These are phyloP conservation scores for Fissipunctia ypsillon DNA, from an alignment of 2,888 invertebrate species.

Conservation along the genomic window DNA sequence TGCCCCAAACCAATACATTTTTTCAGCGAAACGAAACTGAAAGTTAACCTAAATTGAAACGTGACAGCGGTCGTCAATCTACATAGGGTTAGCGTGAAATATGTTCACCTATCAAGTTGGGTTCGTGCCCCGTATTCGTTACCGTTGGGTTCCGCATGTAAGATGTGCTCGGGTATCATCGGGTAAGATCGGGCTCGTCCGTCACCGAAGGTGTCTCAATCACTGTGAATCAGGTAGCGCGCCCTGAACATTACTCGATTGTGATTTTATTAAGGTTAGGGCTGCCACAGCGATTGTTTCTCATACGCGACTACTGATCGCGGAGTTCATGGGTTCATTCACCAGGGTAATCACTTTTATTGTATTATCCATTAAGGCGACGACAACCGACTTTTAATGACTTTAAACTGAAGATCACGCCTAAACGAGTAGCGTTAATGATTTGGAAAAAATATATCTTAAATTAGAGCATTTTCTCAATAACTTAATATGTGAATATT, in stretches of 20 bases:
- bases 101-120: slow-evolving; percentile 27
- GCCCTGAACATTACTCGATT: slow-evolving; percentile 43
- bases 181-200: slow-evolving; percentile 38
- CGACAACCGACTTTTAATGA: no score
- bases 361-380: no score
- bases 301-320: no score
- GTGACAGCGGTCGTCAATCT: slow-evolving; percentile 14
- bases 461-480: no score
- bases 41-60: slow-evolving; percentile 21
- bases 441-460: no score
- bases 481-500: no score
- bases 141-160: slow-evolving; percentile 30
- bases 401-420: no score
- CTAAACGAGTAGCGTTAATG: no score
- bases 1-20: background rate
- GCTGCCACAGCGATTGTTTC: background rate
- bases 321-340: no score
- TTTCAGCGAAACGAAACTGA: background rate
- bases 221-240: slow-evolving; percentile 49
- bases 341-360: no score
- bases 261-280: slow-evolving; percentile 46
- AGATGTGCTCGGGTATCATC: slow-evolving; percentile 42
- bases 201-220: slow-evolving; percentile 41
- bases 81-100: slow-evolving; percentile 27
- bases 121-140: slow-evolving; percentile 32